Base-by-base conservation (phyloP, 2,797 vertebrate genomes). In the Xenopus petersii region DNA sequence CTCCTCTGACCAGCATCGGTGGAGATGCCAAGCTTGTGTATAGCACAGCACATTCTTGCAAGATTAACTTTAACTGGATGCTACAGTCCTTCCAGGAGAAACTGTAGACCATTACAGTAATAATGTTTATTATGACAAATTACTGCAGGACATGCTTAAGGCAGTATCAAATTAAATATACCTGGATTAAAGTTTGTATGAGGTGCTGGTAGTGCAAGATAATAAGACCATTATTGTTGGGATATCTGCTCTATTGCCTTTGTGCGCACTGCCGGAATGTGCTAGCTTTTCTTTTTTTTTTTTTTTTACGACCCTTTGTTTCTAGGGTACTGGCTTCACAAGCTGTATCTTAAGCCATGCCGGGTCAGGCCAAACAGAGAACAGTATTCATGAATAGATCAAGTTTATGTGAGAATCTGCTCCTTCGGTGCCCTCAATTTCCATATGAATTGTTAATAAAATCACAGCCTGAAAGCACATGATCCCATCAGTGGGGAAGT, bases 361-460 rank as follows among this genome's bases (percentile, higher is more conserved):
- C 83, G 93, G 94, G 95, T 96, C 95, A 95, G 92, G 85, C 89
- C 92, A 94, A 94, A 97, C 96, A 98, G 93, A 94, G 94, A 91
- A 90, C 87, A 84, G 94, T 92, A 96, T 99, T 98, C 97, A 98
- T 93, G 92, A 92, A 92, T 93, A 95, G 93, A 96, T 96, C 94
- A 96, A 97, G 94, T 95, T 96, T 94, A 96, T 96, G 96, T 95
- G 95, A 97, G 94, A 96, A 93, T 95, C 93, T 94, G 94, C 91
- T 93, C 93, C 93, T 93, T 89, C 85, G 86, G 90, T 94, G 93
- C 92, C 93, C 94, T 85, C 86, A 84, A 98, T 98, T 95, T 97
- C 93, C 96, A 99, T 97, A 95, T 98, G 94, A 98, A 99, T 98
- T 93, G 92, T 90, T 93, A 93, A 94, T 95, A 96, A 94, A 95